These are phyloP conservation scores for Misgurnus anguillicaudatus DNA, from an alignment of 2,113 vertebrate genomes.

Conservation along the genomic window DNA sequence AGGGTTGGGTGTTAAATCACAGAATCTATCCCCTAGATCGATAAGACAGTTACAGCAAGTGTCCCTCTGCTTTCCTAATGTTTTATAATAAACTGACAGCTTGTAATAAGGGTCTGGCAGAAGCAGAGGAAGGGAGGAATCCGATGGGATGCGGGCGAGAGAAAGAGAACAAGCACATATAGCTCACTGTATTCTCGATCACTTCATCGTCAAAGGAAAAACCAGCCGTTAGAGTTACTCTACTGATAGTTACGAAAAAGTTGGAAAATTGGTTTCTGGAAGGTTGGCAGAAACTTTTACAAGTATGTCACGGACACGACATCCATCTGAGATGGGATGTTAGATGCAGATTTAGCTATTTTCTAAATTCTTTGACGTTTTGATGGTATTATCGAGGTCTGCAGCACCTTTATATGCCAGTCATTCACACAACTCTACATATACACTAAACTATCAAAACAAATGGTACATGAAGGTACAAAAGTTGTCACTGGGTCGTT, in stretches of 20 bases:
- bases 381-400: background rate
- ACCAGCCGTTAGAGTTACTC: background rate
- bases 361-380: background rate
- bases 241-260: background rate
- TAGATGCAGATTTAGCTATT: background rate
- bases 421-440: no score
- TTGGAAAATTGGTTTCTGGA: background rate
- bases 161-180: constrained; percentile 48
- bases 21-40: constrained; percentile 86
- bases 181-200: constrained; percentile 68
- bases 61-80: constrained; percentile 86
- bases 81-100: constrained; percentile 86
- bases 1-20: constrained; percentile 85
- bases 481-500: no score
- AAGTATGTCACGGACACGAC: background rate
- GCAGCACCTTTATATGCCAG: no score
- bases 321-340: background rate
- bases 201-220: constrained; percentile 55
- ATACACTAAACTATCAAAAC: no score
- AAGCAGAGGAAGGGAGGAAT: constrained; percentile 62
- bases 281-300: background rate
- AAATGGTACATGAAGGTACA: no score
- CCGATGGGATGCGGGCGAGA: constrained; percentile 15
- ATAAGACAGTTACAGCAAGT: constrained; percentile 87
- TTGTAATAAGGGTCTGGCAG: constrained; percentile 72